A percentile compares a stretch with the other conserved stretches of the same genome.
Evolutionary conservation across 2,797 vertebrate genomes (phyloP).

Genomic region (Pangasius larnaudii): DNA sequence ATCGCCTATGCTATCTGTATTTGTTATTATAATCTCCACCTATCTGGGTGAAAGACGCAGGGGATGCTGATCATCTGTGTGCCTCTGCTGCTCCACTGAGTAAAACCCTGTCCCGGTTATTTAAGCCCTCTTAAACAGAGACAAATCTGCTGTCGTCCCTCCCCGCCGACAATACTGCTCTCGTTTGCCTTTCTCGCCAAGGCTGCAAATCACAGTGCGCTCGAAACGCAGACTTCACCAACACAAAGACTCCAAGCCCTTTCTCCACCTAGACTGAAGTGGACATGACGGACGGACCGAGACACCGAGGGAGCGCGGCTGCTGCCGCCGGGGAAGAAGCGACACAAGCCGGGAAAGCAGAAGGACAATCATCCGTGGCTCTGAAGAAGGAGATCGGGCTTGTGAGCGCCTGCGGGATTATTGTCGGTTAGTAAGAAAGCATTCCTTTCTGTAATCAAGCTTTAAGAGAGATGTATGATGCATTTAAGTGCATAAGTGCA

Average conservation of each 20-base stretch:
- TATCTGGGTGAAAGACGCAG: background rate
- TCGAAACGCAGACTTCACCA: background rate
- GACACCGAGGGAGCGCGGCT: constrained; percentile 76
- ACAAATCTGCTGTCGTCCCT: background rate
- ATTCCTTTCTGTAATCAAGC: background rate
- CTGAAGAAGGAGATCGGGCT: constrained; percentile 93
- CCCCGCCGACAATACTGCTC: background rate
- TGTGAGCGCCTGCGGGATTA: constrained; percentile 90
- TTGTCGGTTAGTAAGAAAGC: constrained; percentile 82
- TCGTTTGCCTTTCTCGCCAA: background rate
- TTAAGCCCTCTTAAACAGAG: background rate
- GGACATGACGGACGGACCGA: constrained; percentile 84
- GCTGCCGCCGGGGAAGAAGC: constrained; percentile 64
- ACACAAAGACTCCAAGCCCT: too few species aligned
- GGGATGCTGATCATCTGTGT: background rate
- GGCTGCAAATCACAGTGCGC: background rate
- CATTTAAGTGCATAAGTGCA: background rate
- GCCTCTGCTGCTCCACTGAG: background rate
- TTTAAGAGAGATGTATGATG: background rate
- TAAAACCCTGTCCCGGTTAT: background rate
- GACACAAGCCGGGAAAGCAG: constrained; percentile 59
- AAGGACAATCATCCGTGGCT: constrained; percentile 77
- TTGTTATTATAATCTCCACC: too few species aligned
- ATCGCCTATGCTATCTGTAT: background rate
- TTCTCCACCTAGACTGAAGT: background rate